Conservation (phyloP, 2,888 invertebrate genomes). For the Lathronympha strigana region DNA sequence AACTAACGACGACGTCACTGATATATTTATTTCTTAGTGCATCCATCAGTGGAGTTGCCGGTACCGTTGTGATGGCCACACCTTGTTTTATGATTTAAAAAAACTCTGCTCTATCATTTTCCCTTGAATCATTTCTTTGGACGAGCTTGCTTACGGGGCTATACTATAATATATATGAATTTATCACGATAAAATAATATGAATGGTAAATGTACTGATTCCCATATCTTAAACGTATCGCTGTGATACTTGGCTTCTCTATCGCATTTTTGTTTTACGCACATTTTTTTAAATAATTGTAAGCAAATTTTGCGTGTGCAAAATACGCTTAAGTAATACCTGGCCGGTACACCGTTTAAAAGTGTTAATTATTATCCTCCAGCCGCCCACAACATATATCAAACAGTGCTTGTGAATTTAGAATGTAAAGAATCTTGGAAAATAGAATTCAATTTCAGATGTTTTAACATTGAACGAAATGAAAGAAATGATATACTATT, state of each 20-base stretch:
- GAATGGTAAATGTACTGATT: slow-evolving; percentile 21
- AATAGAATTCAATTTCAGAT: too few relatives aligned
- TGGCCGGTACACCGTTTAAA: slow-evolving; percentile 14
- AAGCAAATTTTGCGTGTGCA: slow-evolving; percentile 33
- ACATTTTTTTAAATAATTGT: slow-evolving; percentile 13
- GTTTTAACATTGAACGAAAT: too few relatives aligned
- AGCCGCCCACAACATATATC: too few relatives aligned
- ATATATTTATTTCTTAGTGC: too few relatives aligned
- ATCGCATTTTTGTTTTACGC: slow-evolving; percentile 25
- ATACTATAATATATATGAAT: too few relatives aligned
- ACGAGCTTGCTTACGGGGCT: slow-evolving; percentile 40
- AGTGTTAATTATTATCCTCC: background rate
- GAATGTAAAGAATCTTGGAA: too few relatives aligned
- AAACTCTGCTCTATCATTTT: background rate
- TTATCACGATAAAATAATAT: slow-evolving; percentile 20
- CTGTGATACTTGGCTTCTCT: slow-evolving; percentile 17
- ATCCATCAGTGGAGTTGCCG: too few relatives aligned
- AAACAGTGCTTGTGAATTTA: too few relatives aligned
- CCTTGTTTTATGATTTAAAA: background rate
- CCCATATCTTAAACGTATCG: slow-evolving; percentile 38
- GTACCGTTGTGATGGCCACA: too few relatives aligned
- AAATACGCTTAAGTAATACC: slow-evolving; percentile 24
- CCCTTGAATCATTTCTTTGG: background rate
- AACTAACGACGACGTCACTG: too few relatives aligned
- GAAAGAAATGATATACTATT: too few relatives aligned